Evolutionary conservation across 92 coral and sea anemone genomes (phyloP).

Genomic region (Parazoanthus atlanticus): DNA sequence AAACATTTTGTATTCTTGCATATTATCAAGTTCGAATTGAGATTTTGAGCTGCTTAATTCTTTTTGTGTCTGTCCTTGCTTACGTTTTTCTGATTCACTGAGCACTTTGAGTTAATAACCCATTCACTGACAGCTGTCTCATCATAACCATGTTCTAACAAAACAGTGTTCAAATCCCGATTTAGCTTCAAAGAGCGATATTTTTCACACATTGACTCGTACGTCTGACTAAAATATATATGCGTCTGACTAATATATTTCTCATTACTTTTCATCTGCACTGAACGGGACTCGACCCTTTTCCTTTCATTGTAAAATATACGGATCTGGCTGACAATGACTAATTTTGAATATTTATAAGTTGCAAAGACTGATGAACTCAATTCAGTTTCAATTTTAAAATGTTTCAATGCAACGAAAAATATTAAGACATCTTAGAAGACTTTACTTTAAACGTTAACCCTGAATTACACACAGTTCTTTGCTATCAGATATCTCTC

Average conservation of each 20-base stretch:
- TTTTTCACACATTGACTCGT: not conserved
- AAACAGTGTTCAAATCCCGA: not conserved
- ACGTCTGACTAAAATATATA: not conserved
- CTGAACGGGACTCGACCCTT: not conserved
- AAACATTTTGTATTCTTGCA: not conserved
- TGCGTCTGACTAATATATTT: no score
- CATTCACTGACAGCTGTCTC: not conserved
- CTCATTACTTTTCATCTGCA: no score
- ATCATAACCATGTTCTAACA: not conserved
- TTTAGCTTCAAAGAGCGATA: not conserved
- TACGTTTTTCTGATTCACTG: not conserved
- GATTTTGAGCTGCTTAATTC: not conserved
- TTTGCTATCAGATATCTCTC: not conserved
- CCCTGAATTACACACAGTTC: not conserved
- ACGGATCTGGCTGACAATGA: not conserved
- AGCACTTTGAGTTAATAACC: not conserved
- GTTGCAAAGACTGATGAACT: not conserved
- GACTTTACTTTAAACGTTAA: no score
- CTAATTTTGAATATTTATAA: not conserved
- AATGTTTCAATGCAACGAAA: not conserved
- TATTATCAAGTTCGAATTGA: not conserved
- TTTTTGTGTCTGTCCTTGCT: not conserved
- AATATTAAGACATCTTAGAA: not conserved
- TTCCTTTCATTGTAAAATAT: not conserved
- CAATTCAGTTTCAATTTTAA: no score